Percentiles rank a stretch among this genome's conserved stretches.
Evolutionary conservation across 2,797 vertebrate species (phyloP).

Genomic region (Phoxinus dragarum): DNA sequence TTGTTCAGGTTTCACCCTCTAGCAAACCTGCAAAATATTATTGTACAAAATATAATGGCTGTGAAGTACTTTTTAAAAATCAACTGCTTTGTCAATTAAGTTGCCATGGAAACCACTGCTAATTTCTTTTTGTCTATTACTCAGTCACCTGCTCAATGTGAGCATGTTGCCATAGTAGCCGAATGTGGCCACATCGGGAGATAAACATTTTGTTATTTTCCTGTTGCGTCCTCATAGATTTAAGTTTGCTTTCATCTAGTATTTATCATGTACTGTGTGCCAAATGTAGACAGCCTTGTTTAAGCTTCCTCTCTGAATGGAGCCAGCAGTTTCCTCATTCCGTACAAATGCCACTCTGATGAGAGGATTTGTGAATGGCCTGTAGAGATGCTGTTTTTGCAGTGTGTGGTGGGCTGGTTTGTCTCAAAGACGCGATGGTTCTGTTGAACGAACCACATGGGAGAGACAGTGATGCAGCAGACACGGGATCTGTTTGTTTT

Average conservation of each 20-base stretch:
- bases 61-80: conserved; percentile 25
- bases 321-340: conserved; percentile 39
- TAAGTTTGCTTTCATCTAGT: conserved; percentile 14
- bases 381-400: conserved; percentile 37
- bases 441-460: conserved; percentile 12
- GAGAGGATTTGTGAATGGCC: conserved; percentile 46
- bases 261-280: conserved; percentile 16
- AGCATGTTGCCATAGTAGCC: conserved; percentile 21
- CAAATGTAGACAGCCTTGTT: conserved; percentile 37
- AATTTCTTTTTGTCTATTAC: conserved; percentile 14
- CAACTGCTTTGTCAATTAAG: conserved; percentile 12
- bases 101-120: conserved; percentile 26
- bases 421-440: conserved; percentile 8
- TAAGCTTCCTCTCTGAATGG: conserved; percentile 29
- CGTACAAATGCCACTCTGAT: conserved; percentile 44
- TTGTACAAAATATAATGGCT: conserved; percentile 6
- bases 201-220: conserved; percentile 24
- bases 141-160: conserved; percentile 30
- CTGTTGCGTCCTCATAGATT: conserved; percentile 19
- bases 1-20: background rate
- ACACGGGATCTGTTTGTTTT: conserved; percentile 31
- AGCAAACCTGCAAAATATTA: background rate
- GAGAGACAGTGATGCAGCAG: conserved; percentile 1
- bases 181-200: background rate
- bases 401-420: conserved; percentile 25